phyloP scores from a whole-genome alignment of 2,113 vertebrate species.

The human (Homo sapiens) region GRCh38 chr17:76085501-76086000 shows the following conservation, averaged over 20 bases:
- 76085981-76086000: fast-evolving
- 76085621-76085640: neutral
- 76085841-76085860: fast-evolving
- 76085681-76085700: conserved; percentile 98
- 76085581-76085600: neutral
- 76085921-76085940: neutral
- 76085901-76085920: neutral
- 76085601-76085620: neutral
- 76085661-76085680: conserved; percentile 88
- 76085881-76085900: neutral
- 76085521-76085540: too few species aligned
- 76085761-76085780: conserved; percentile 96
- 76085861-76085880: neutral
- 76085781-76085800: conserved; percentile 98
- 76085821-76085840: fast-evolving
- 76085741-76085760: conserved; percentile 98
- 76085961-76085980: neutral
- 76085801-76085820: neutral
- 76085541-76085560: neutral
- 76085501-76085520: neutral
- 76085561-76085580: neutral
- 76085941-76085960: neutral
- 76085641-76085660: neutral
- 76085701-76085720: conserved; percentile 99
- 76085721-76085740: conserved; percentile 94